Evolutionary conservation across 2,113 vertebrate species (phyloP).

Genomic region (Laterallus jamaicensis): DNA sequence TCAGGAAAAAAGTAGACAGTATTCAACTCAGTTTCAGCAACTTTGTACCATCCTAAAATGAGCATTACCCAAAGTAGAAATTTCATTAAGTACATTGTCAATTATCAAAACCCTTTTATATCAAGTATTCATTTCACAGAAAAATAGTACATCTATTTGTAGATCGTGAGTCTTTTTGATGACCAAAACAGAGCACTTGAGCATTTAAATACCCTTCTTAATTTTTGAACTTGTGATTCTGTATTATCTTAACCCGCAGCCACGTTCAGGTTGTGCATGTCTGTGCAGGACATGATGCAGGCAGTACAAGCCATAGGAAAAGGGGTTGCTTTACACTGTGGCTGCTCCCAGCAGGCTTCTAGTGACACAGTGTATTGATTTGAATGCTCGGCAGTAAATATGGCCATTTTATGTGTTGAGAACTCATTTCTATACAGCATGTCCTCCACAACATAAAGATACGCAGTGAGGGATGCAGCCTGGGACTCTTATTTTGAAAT

Average conservation of each 20-base stretch:
- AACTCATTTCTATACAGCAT: neutral
- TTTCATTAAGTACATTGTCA: neutral
- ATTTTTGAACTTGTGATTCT: neutral
- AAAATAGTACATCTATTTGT: neutral
- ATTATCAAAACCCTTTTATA: neutral
- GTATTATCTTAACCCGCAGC: neutral
- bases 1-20: neutral
- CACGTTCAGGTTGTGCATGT: neutral
- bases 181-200: neutral
- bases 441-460: neutral
- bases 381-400: neutral
- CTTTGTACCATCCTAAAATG: neutral
- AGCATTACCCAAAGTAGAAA: neutral
- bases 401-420: neutral
- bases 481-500: neutral
- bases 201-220: neutral
- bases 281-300: neutral
- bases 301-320: neutral
- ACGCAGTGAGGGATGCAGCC: neutral
- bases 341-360: neutral
- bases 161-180: neutral
- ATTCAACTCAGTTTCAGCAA: neutral
- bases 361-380: neutral
- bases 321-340: neutral
- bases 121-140: neutral